Evolutionary conservation across 2,888 invertebrate genomes (phyloP), one percentile per base, ranked within the genome.

Genomic region (Spodoptera picta): DNA sequence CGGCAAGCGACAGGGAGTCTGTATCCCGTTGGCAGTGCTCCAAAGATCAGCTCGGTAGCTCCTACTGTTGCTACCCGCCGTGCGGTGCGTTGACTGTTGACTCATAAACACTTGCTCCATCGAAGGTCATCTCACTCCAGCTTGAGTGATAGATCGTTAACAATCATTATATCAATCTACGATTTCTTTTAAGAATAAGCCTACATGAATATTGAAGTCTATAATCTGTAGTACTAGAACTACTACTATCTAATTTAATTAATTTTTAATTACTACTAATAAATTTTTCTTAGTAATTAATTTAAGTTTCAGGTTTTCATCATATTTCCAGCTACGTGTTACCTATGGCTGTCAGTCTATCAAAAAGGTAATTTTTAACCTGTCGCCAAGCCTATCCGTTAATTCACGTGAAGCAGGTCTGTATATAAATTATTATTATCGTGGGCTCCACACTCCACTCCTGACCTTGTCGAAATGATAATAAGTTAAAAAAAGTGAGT

Each of bases 11-110:
- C 75, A 62, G 49, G 54, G 55, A 61, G 77, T 72, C 73, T 79
- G 77, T 60, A 53, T 41, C 47, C 23, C 41, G 36, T 61, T 77
- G 77, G 77, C 79, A 54, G n/a, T 5, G 57, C 7, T 73, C 77
- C 77, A 77, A 69, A n/a, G 5, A 65, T 48, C 49, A 46, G 65
- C 43, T 47, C 50, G 61, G 57, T 56, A 47, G 10, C 50, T 45
- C 45, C 46, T 47, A 6, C 73, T 68, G 77, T 77, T 77, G 79
- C 77, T 79, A 76, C 23, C 65, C 54, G 65, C 23, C n/a, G 57
- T 46, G 48, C 51, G 54, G 53, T 56, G 41, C 62, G 71, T 68
- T 77, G 77, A 79, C 77, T 77, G 71, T 68, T 77, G 77, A 79
- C 77, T 77, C 79, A 79, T 52, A 23, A 56, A 42, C 65, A 62